Evolutionary conservation across 2,888 invertebrate genomes (phyloP), one percentile per base, ranked within the genome.

Genomic region (Scelioninae gen. 1): DNA sequence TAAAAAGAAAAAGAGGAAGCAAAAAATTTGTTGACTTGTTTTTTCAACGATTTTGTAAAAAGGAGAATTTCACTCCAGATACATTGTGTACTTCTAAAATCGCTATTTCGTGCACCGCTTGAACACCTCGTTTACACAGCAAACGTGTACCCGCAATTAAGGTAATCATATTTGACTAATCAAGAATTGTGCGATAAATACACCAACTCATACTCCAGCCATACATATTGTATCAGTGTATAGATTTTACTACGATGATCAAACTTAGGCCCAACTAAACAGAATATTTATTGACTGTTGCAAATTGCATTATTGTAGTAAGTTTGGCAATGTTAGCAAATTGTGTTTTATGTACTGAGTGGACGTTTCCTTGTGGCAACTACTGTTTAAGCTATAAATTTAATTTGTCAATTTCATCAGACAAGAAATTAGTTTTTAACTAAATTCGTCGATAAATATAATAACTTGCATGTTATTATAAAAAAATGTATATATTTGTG

Each of bases 151-250:
- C 45, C 38, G 53, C 74, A 80, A 80, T 80, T 74, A 55, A 29
- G 55, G 62, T 68, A 74, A 80, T 80, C 47, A 68, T 74, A 81
- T 81, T 81, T 75, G 66, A 75, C 75, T 63, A 75, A 69, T 75
- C 69, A 69, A 75, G 51, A 69, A 63, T 74, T 56, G 29, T 10
- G 47, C 68, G 32, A 62, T 74, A 74, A 74, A 74, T 80, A 65
- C 51, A 32, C 16, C 23, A 43, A 58, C 60, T 40, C 65, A 10
- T 15, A 47, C 49, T n/a, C 16, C 15, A 13, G 58, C 62, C 34
- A 79, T 74, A 60, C 60, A 62, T 51, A 55, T 63, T 75, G 49
- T 68, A 80, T 74, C 62, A 62, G 49, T 62, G 55, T 53, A 69
- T 75, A 75, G 47, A 80, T 80, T 66, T 79, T 45, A 60, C 55